Percentiles rank a stretch among this genome's conserved stretches.
Conservation (phyloP, 2,113 vertebrate genomes). For the Pantherophis guttatus region DNA sequence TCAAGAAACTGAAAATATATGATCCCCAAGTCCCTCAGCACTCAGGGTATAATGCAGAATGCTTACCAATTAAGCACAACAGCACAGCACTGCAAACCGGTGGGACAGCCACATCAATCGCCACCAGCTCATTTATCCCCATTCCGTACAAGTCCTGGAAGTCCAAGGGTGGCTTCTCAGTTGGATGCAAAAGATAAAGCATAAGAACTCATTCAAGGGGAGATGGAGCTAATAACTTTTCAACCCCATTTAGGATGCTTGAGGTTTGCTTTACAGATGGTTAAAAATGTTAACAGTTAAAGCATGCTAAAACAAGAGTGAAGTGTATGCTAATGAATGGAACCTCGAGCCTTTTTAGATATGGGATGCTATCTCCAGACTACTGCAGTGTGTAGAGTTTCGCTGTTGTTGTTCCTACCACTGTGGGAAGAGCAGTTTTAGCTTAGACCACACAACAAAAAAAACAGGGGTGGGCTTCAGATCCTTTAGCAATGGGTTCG, state of each 20-base stretch:
- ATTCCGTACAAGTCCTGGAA: slow-evolving; percentile 43
- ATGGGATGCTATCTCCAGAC: not conserved
- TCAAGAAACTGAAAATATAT: slow-evolving; percentile 51
- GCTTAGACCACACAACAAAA: not conserved
- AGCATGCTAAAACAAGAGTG: not conserved
- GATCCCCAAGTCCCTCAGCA: slow-evolving; percentile 28
- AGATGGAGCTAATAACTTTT: slow-evolving; percentile 43
- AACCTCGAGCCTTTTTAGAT: not conserved
- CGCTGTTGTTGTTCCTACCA: not conserved
- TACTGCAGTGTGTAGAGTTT: not conserved
- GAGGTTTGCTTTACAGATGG: slow-evolving; percentile 7
- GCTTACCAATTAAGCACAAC: slow-evolving; percentile 41
- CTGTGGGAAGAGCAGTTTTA: not conserved
- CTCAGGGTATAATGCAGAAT: slow-evolving; percentile 35
- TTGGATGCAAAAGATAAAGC: slow-evolving; percentile 49
- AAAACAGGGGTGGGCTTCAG: too few species aligned
- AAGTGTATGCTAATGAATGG: slow-evolving; percentile 15
- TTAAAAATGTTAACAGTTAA: slow-evolving; percentile 17
- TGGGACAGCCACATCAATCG: slow-evolving; percentile 43
- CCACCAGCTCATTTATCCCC: slow-evolving; percentile 33
- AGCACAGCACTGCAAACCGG: slow-evolving; percentile 30
- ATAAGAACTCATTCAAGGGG: slow-evolving; percentile 33
- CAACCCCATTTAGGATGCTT: slow-evolving; percentile 43
- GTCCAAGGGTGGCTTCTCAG: slow-evolving; percentile 50
- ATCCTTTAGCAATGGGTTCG: too few species aligned